Conservation (phyloP, 1,140 invertebrate genomes). For the Euwallacea fornicatus region DNA sequence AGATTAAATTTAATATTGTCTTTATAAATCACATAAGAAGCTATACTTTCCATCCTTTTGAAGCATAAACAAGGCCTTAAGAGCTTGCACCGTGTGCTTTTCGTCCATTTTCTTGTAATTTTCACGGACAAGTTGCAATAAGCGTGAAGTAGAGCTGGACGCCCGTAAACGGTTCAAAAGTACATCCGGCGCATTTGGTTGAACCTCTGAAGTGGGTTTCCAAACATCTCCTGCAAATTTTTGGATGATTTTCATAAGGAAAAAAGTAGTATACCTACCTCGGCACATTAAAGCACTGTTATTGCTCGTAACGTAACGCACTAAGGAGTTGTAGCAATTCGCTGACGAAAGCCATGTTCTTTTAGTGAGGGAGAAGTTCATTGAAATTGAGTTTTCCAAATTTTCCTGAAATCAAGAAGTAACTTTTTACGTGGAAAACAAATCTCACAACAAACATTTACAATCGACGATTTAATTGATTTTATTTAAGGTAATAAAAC, state of each 20-base stretch:
- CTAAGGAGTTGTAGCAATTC: slow-evolving; percentile 1
- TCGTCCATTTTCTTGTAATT: slow-evolving; percentile 40
- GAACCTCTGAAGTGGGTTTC: neutral
- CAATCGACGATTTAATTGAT: too few relatives aligned
- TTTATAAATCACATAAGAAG: neutral
- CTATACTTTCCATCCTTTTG: slow-evolving; percentile 39
- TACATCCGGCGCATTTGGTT: neutral
- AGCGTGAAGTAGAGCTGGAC: slow-evolving; percentile 3
- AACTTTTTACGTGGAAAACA: too few relatives aligned
- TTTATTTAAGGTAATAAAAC: too few relatives aligned
- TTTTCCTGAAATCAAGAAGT: too few relatives aligned
- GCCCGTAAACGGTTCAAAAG: neutral
- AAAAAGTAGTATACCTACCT: too few relatives aligned
- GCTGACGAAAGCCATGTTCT: slow-evolving; percentile 4
- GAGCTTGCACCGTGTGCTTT: slow-evolving; percentile 39
- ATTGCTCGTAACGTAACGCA: too few relatives aligned
- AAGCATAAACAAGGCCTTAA: slow-evolving; percentile 35
- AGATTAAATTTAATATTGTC: neutral
- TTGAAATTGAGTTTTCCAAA: too few relatives aligned
- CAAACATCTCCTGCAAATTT: slow-evolving; percentile 15
- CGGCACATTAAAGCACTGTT: too few relatives aligned
- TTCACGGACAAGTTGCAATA: slow-evolving; percentile 32
- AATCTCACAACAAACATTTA: too few relatives aligned
- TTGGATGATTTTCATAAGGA: neutral
- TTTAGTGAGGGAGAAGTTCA: slow-evolving; percentile 12